Conservation (phyloP, 2,888 invertebrate genomes). For the Apamea epomidion region DNA sequence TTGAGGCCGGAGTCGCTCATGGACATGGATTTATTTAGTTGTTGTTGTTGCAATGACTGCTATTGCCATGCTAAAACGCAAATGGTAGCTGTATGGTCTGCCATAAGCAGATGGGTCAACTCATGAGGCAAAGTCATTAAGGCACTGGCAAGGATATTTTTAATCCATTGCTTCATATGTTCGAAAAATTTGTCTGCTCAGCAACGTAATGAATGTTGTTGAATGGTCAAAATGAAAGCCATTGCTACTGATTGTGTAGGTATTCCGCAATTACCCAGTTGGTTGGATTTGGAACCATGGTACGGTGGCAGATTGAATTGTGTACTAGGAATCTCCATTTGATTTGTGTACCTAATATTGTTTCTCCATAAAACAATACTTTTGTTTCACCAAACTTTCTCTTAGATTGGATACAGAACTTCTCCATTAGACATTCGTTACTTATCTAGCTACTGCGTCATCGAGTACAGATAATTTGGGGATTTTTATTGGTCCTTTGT, state of each 20-base stretch:
- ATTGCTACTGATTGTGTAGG: neutral
- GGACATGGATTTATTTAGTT: constrained; percentile 18
- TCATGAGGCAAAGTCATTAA: neutral
- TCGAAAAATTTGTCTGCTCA: neutral
- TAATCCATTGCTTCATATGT: neutral
- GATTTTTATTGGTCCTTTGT: constrained; percentile 35
- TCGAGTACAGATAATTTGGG: constrained; percentile 31
- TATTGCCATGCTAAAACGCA: neutral
- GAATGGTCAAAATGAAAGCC: neutral
- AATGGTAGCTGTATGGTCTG: neutral
- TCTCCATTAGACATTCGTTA: neutral
- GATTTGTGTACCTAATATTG: neutral
- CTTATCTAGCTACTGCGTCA: constrained; percentile 25
- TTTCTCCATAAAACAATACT: constrained; percentile 3
- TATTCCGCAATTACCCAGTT: neutral
- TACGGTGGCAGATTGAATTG: neutral
- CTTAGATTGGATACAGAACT: constrained; percentile 12
- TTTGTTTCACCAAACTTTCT: constrained; percentile 1
- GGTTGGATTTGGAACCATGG: neutral
- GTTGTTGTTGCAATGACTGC: neutral
- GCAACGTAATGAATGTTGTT: neutral
- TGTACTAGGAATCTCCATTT: neutral
- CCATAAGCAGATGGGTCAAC: neutral
- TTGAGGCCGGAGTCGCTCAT: neutral
- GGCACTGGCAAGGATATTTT: neutral